phyloP scores from a whole-genome alignment of 2,113 vertebrate genomes.

The Pseudorectes ferrugineus region DNA sequence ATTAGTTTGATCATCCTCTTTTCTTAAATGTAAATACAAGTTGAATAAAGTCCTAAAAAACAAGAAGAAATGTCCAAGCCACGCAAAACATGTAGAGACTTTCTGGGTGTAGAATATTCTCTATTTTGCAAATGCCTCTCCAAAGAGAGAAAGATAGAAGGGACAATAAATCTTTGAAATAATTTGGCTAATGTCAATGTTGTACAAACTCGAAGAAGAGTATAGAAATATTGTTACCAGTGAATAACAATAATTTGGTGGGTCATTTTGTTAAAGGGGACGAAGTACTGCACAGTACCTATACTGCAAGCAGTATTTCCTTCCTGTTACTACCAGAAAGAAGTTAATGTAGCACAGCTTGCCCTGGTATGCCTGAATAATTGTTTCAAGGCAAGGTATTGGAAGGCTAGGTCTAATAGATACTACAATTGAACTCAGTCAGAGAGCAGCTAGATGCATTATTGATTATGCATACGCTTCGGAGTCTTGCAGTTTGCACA shows the following conservation, averaged over 20 bases:
- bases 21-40: not conserved
- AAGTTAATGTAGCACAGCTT: constrained; percentile 18
- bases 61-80: not conserved
- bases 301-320: not conserved
- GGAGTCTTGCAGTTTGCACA: constrained; percentile 33
- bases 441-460: constrained; percentile 37
- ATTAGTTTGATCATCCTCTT: not conserved
- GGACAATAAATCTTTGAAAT: not conserved
- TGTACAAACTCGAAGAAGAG: not conserved
- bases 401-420: constrained; percentile 35
- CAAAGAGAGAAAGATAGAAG: not conserved
- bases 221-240: not conserved
- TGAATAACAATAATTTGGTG: not conserved
- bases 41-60: not conserved
- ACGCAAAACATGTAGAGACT: not conserved
- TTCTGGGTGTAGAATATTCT: not conserved
- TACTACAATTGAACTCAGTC: constrained; percentile 1
- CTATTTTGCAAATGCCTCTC: not conserved
- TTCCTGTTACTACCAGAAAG: not conserved
- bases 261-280: not conserved
- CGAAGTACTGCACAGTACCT: not conserved
- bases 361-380: constrained; percentile 39
- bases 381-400: constrained; percentile 39
- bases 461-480: constrained; percentile 45
- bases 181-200: not conserved